phyloP scores from a whole-genome alignment of 2,888 invertebrate genomes.

The Hemaris fuciformis region DNA sequence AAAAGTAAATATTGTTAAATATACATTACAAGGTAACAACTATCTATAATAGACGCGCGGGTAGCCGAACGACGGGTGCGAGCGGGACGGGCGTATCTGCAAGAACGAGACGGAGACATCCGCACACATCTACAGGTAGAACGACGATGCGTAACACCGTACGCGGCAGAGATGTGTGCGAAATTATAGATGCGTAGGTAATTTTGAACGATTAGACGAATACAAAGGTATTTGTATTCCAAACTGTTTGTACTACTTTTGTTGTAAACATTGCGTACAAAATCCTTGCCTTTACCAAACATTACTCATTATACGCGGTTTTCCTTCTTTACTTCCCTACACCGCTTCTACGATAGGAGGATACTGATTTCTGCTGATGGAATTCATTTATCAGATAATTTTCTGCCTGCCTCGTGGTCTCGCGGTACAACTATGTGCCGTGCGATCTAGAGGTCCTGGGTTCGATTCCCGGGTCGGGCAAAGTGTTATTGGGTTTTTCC shows the following conservation, averaged over 20 bases:
- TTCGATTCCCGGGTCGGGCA: no score
- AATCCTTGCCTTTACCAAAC: not conserved
- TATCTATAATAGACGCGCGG: constrained; percentile 6
- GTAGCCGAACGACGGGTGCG: not conserved
- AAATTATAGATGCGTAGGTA: constrained; percentile 10
- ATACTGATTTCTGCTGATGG: no score
- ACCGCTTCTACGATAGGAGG: no score
- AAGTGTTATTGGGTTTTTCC: no score
- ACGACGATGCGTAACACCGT: not conserved
- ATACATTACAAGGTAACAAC: constrained; percentile 11
- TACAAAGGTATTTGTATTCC: not conserved
- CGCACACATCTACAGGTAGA: not conserved
- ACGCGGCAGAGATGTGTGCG: constrained; percentile 1
- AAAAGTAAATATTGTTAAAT: constrained; percentile 9
- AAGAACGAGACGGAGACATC: not conserved
- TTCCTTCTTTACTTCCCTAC: no score
- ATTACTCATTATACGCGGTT: not conserved
- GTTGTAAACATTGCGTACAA: not conserved
- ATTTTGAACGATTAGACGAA: constrained; percentile 3
- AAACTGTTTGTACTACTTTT: not conserved
- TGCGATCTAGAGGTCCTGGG: no score
- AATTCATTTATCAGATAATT: no score
- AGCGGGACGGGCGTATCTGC: not conserved
- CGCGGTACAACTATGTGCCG: no score
- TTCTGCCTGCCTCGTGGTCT: no score